These are phyloP conservation scores for Phorcus lineatus DNA, from an alignment of 2,888 invertebrate genomes.

Conservation along the genomic window DNA sequence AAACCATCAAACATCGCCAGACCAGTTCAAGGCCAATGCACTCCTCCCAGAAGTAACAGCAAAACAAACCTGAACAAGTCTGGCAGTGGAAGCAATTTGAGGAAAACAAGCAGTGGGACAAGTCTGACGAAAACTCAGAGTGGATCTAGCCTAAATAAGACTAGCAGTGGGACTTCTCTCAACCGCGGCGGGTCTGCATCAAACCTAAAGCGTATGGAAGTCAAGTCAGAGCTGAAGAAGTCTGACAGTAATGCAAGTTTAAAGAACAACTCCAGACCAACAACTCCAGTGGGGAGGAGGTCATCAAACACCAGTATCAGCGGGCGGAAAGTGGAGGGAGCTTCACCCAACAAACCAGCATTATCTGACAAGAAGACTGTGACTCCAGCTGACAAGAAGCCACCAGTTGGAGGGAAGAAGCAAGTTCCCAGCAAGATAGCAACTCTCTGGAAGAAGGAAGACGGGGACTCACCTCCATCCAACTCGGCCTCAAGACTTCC, in stretches of 20 bases:
- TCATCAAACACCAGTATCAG: slow-evolving; percentile 33
- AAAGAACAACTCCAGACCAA: slow-evolving; percentile 71
- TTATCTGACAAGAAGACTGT: neutral
- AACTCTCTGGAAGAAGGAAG: slow-evolving; percentile 86
- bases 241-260: slow-evolving; percentile 65
- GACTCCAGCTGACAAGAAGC: slow-evolving; percentile 21
- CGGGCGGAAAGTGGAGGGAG: slow-evolving; percentile 1
- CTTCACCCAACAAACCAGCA: slow-evolving; percentile 34
- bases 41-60: slow-evolving; percentile 46
- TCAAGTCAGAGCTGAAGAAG: slow-evolving; percentile 50
- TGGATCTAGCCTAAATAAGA: slow-evolving; percentile 54
- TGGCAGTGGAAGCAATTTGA: slow-evolving; percentile 44
- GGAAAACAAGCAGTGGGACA: slow-evolving; percentile 56
- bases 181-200: slow-evolving; percentile 31
- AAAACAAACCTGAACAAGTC: slow-evolving; percentile 49
- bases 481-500: slow-evolving; percentile 51
- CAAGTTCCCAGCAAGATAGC: slow-evolving; percentile 84
- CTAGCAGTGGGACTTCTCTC: slow-evolving; percentile 37
- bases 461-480: slow-evolving; percentile 36
- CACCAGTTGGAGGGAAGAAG: slow-evolving; percentile 52
- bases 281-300: slow-evolving; percentile 56
- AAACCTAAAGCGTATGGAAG: slow-evolving; percentile 47
- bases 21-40: slow-evolving; percentile 1
- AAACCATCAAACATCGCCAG: slow-evolving; percentile 31
- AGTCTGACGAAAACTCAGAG: slow-evolving; percentile 55